These are phyloP conservation scores for Agonopterix subpropinquella DNA, from an alignment of 2,888 invertebrate genomes.

Conservation along the genomic window DNA sequence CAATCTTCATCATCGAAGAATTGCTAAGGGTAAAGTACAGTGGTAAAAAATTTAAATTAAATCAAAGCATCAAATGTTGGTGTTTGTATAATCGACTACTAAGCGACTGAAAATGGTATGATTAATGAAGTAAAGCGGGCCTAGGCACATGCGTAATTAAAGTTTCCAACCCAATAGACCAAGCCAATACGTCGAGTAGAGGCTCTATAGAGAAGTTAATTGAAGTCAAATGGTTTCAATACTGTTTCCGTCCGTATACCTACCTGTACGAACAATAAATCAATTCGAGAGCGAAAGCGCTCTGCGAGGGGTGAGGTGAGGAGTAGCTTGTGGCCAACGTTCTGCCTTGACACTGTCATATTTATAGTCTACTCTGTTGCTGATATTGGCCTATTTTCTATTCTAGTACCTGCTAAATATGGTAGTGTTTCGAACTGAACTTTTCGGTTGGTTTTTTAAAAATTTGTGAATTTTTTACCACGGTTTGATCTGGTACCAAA, in stretches of 20 bases:
- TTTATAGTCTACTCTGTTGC: slow-evolving; percentile 49
- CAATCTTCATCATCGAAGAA: too few relatives aligned
- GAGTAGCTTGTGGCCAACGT: slow-evolving; percentile 27
- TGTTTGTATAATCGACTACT: too few relatives aligned
- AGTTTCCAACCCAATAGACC: slow-evolving; percentile 2
- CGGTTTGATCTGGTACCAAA: too few relatives aligned
- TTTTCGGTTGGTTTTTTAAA: too few relatives aligned
- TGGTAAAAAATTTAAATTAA: too few relatives aligned
- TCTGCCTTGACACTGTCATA: slow-evolving; percentile 66
- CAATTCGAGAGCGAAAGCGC: slow-evolving; percentile 1
- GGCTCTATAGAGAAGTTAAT: too few relatives aligned
- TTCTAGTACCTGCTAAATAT: slow-evolving; percentile 13
- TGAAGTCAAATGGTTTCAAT: too few relatives aligned
- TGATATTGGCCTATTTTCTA: slow-evolving; percentile 44
- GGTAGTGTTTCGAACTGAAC: not conserved
- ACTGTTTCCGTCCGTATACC: too few relatives aligned
- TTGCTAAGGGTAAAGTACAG: too few relatives aligned
- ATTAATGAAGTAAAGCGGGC: not conserved
- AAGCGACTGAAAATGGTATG: too few relatives aligned
- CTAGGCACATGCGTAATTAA: not conserved
- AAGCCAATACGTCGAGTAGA: not conserved
- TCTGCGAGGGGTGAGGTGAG: slow-evolving; percentile 12
- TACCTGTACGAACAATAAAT: not conserved
- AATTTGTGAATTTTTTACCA: too few relatives aligned
- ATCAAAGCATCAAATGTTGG: too few relatives aligned